Evolutionary conservation across 2,797 vertebrate genomes (phyloP).

Genomic region (Lacerta viridis): DNA sequence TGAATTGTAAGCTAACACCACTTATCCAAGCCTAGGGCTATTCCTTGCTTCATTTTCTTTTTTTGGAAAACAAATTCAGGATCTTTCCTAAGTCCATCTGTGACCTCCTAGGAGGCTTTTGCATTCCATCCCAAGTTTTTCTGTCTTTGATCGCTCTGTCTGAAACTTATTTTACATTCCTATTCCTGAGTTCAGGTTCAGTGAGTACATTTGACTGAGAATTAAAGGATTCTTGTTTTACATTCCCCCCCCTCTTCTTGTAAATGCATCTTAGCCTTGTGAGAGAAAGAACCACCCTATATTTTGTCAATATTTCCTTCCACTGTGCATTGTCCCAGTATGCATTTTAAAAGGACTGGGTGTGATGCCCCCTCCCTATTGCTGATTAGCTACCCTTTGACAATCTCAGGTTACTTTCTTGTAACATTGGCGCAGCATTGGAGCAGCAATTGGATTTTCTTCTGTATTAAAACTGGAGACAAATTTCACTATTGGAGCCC

Average conservation of each 20-base stretch:
- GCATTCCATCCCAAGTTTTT: background rate
- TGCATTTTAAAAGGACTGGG: background rate
- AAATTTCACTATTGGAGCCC: background rate
- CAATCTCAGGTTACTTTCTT: background rate
- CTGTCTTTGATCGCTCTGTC: background rate
- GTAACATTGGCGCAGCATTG: background rate
- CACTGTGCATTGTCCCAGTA: background rate
- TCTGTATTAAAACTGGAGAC: background rate
- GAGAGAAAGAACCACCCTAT: background rate
- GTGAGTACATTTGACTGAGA: conserved; percentile 12
- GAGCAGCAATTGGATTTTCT: background rate
- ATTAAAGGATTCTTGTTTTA: background rate
- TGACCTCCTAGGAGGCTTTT: background rate
- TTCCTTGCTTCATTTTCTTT: conserved; percentile 3
- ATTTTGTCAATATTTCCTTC: background rate
- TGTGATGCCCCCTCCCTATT: background rate
- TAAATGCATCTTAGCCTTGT: background rate
- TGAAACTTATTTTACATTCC: conserved; percentile 9
- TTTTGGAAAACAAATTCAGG: conserved; percentile 8
- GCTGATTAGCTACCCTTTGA: background rate
- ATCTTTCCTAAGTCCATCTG: conserved; percentile 24
- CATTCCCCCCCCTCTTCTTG: background rate
- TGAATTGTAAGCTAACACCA: background rate
- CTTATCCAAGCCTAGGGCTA: background rate
- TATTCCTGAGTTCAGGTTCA: conserved; percentile 20